A percentile compares a stretch with the other conserved stretches of the same genome.
phyloP scores from a whole-genome alignment of 2,113 vertebrate genomes.

The Falcunculus frontatus region DNA sequence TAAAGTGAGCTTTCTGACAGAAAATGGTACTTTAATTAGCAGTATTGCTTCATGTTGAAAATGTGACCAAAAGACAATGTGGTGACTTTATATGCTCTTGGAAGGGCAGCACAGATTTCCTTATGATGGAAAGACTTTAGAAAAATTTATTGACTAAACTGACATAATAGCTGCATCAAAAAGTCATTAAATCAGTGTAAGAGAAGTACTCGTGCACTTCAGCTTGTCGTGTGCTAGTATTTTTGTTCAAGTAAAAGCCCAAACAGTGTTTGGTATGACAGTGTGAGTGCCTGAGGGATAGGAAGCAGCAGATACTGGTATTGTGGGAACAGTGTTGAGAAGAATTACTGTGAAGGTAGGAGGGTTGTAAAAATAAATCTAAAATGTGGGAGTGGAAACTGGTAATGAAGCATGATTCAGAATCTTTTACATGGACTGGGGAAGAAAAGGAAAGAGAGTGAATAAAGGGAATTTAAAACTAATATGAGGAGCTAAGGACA shows the following conservation, averaged over 20 bases:
- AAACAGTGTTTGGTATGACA: neutral
- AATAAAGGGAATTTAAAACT: neutral
- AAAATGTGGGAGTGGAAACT: neutral
- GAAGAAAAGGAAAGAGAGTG: neutral
- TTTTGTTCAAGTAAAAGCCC: neutral
- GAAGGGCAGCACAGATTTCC: neutral
- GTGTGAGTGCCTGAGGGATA: neutral
- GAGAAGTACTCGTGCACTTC: neutral
- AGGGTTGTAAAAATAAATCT: conserved; percentile 9
- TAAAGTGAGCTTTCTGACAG: neutral
- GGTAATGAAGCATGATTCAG: neutral
- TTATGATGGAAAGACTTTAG: neutral
- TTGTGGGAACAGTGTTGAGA: neutral
- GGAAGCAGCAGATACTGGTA: neutral
- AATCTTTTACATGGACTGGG: neutral
- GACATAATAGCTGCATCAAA: neutral
- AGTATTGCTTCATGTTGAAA: neutral
- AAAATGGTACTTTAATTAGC: neutral
- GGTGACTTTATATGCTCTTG: neutral
- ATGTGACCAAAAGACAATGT: neutral
- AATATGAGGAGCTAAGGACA: neutral
- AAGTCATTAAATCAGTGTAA: neutral
- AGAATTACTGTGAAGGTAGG: neutral
- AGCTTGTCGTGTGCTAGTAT: neutral
- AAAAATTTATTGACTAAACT: neutral